phyloP scores from a whole-genome alignment of 2,113 vertebrate genomes.

The Antechinus stuartii region DNA sequence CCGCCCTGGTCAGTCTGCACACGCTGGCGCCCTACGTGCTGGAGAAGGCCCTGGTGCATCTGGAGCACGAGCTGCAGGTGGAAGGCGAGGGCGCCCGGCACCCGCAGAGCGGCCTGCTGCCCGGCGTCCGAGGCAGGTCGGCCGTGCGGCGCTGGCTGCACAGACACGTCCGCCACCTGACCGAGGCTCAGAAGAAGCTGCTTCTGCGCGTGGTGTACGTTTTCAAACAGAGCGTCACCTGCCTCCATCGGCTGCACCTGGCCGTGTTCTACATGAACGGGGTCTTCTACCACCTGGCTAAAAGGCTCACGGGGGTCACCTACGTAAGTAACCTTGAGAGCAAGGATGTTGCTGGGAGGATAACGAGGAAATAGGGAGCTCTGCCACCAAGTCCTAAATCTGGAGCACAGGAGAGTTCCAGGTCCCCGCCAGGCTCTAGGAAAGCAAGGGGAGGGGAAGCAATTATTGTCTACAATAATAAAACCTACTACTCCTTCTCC shows the following conservation, averaged over 20 bases:
- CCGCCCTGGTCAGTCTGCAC: conserved; percentile 85
- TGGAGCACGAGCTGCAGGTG: conserved; percentile 90
- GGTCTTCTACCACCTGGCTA: conserved; percentile 92
- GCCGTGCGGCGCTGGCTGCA: conserved; percentile 83
- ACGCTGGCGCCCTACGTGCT: conserved; percentile 89
- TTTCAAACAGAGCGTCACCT: conserved; percentile 85
- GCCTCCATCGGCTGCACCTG: conserved; percentile 89
- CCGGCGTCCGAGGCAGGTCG: conserved; percentile 40
- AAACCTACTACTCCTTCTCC: neutral
- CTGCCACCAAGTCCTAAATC: no score
- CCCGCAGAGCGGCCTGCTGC: conserved; percentile 62
- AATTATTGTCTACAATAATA: no score
- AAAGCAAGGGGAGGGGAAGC: no score
- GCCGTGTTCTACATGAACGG: conserved; percentile 92
- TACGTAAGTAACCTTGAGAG: conserved; percentile 90
- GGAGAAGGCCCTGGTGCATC: conserved; percentile 89
- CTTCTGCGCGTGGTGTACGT: conserved; percentile 75
- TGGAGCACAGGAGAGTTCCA: neutral
- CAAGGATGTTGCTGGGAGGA: neutral
- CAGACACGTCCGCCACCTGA: conserved; percentile 75
- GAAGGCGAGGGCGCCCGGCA: conserved; percentile 43
- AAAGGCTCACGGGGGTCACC: conserved; percentile 88
- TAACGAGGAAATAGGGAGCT: neutral
- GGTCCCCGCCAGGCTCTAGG: no score
- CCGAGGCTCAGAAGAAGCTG: conserved; percentile 86